Percentiles rank a stretch among this genome's conserved stretches.
phyloP scores from a whole-genome alignment of 2,888 invertebrate species.

The Lochmaea capreae region DNA sequence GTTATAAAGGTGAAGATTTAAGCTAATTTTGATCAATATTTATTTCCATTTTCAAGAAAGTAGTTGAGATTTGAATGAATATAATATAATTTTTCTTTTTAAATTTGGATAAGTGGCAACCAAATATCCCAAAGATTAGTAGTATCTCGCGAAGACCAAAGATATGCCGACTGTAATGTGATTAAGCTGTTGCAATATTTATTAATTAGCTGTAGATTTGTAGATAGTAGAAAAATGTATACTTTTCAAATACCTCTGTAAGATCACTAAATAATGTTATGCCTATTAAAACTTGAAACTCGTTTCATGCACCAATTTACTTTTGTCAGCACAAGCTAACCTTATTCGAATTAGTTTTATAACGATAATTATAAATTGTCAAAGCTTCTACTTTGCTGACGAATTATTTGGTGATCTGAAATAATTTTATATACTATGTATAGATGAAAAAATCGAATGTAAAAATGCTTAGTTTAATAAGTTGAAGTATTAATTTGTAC shows the following conservation, averaged over 20 bases:
- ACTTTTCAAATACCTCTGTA: slow-evolving; percentile 23
- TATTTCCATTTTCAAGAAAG: too few relatives aligned
- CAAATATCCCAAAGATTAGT: background rate
- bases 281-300: background rate
- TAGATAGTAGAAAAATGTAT: slow-evolving; percentile 20
- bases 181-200: slow-evolving; percentile 62
- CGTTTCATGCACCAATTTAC: too few relatives aligned
- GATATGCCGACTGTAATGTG: slow-evolving; percentile 57
- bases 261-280: slow-evolving; percentile 11
- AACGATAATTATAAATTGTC: too few relatives aligned
- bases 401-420: slow-evolving; percentile 17
- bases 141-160: slow-evolving; percentile 55
- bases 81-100: background rate
- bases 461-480: slow-evolving; percentile 48
- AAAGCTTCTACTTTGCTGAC: too few relatives aligned
- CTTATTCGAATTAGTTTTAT: too few relatives aligned
- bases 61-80: background rate
- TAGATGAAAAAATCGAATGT: slow-evolving; percentile 38
- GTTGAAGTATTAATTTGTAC: slow-evolving; percentile 34
- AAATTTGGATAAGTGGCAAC: background rate
- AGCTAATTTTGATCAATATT: too few relatives aligned
- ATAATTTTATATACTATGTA: slow-evolving; percentile 48
- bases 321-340: too few relatives aligned
- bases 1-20: too few relatives aligned
- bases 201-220: slow-evolving; percentile 48